These are phyloP conservation scores for Onychorhynchus coronatus DNA, from an alignment of 2,113 vertebrate genomes.

Conservation along the genomic window DNA sequence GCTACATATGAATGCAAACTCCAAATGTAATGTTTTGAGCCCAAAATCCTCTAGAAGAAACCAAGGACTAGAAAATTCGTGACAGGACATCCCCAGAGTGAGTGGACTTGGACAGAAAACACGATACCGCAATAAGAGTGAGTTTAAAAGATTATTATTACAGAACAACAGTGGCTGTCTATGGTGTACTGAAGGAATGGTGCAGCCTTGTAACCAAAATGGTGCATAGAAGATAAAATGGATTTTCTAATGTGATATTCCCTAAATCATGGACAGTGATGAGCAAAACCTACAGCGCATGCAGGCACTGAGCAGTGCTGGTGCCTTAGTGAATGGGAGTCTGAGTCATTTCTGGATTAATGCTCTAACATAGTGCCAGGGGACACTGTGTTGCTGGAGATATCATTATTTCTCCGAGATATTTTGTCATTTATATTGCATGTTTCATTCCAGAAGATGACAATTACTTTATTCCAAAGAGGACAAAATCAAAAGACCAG, in stretches of 20 bases:
- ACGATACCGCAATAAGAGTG: neutral
- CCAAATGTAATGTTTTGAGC: neutral
- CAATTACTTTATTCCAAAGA: conserved; percentile 26
- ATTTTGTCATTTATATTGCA: conserved; percentile 34
- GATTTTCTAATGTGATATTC: neutral
- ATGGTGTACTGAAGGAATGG: neutral
- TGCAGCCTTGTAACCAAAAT: neutral
- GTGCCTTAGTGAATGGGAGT: neutral
- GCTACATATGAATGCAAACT: neutral
- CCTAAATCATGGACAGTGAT: neutral
- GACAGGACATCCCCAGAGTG: neutral
- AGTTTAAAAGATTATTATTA: neutral
- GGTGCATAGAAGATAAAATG: neutral
- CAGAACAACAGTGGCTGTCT: neutral
- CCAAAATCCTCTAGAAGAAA: neutral
- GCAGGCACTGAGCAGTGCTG: neutral
- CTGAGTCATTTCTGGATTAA: conserved; percentile 44
- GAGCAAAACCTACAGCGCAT: neutral
- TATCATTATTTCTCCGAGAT: conserved; percentile 53
- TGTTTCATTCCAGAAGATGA: neutral
- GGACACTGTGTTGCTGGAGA: conserved; percentile 56
- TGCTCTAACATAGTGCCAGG: conserved; percentile 11
- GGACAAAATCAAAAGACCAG: conserved; percentile 27
- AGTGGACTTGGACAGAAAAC: neutral
- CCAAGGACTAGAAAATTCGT: neutral